These are phyloP conservation scores for Heliothis peltigera DNA, from an alignment of 2,888 invertebrate species.

Conservation along the genomic window DNA sequence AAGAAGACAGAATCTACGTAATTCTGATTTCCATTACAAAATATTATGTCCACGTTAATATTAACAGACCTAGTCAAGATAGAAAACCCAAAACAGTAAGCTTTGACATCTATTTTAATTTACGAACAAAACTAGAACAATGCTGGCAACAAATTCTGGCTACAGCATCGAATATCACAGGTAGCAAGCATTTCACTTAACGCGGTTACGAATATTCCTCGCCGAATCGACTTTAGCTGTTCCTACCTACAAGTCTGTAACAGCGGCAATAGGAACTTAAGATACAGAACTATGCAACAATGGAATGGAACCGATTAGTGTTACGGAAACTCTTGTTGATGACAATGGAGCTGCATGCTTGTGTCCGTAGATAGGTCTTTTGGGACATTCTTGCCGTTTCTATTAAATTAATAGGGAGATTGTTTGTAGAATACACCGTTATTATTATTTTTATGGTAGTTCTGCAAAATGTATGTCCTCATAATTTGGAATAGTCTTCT, in stretches of 20 bases:
- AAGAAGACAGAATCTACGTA: too few relatives aligned
- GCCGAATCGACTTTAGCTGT: conserved; percentile 51
- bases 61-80: neutral
- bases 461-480: too few relatives aligned
- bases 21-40: too few relatives aligned
- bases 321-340: conserved; percentile 47
- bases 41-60: neutral
- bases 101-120: conserved; percentile 1
- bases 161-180: conserved; percentile 51
- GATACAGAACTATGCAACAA: conserved; percentile 65
- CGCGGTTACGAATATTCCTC: conserved; percentile 47
- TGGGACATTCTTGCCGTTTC: conserved; percentile 10
- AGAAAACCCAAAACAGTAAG: neutral
- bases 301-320: conserved; percentile 58
- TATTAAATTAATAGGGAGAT: conserved; percentile 4
- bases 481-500: too few relatives aligned
- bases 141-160: conserved; percentile 26
- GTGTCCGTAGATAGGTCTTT: conserved; percentile 18
- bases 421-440: too few relatives aligned
- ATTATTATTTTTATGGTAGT: too few relatives aligned
- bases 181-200: conserved; percentile 55
- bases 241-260: conserved; percentile 27
- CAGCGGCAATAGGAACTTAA: conserved; percentile 55
- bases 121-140: conserved; percentile 13
- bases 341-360: conserved; percentile 34